Percentiles rank a stretch among this genome's conserved stretches.
Conservation (phyloP, 2,113 vertebrate species). For the Oryzias celebensis region DNA sequence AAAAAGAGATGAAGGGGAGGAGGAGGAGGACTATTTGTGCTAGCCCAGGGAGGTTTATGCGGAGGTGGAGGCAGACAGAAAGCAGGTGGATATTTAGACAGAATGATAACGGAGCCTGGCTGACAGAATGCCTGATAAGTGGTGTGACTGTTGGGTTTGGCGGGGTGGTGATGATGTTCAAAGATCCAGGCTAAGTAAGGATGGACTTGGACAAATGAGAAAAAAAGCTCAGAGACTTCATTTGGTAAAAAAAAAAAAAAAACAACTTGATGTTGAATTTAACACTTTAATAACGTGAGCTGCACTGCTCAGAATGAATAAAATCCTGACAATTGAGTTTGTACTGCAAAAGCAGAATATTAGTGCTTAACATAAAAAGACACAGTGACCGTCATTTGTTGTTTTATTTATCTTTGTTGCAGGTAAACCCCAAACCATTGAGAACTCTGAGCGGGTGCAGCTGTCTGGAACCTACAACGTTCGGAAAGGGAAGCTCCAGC, state of each 20-base stretch:
- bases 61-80: slow-evolving; percentile 65
- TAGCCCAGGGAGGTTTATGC: slow-evolving; percentile 36
- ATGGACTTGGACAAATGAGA: slow-evolving; percentile 21
- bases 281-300: slow-evolving; percentile 12
- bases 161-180: slow-evolving; percentile 34
- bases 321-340: slow-evolving; percentile 31
- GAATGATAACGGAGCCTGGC: slow-evolving; percentile 56
- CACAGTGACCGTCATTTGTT: too few species aligned
- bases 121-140: slow-evolving; percentile 69
- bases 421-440: slow-evolving; percentile 91
- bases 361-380: not conserved
- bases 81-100: slow-evolving; percentile 69
- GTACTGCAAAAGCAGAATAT: slow-evolving; percentile 21
- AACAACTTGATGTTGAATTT: slow-evolving; percentile 28
- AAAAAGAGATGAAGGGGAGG: slow-evolving; percentile 4
- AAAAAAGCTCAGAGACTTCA: slow-evolving; percentile 30
- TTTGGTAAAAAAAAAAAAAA: slow-evolving; percentile 6
- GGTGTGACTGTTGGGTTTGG: slow-evolving; percentile 67
- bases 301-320: slow-evolving; percentile 21
- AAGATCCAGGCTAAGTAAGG: slow-evolving; percentile 6
- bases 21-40: slow-evolving; percentile 16
- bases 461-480: slow-evolving; percentile 95
- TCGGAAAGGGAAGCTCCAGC: slow-evolving; percentile 97
- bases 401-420: slow-evolving; percentile 42
- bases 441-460: slow-evolving; percentile 91